These are phyloP conservation scores for Drosophila ambigua DNA, from an alignment of 1,140 invertebrate species.

Conservation along the genomic window DNA sequence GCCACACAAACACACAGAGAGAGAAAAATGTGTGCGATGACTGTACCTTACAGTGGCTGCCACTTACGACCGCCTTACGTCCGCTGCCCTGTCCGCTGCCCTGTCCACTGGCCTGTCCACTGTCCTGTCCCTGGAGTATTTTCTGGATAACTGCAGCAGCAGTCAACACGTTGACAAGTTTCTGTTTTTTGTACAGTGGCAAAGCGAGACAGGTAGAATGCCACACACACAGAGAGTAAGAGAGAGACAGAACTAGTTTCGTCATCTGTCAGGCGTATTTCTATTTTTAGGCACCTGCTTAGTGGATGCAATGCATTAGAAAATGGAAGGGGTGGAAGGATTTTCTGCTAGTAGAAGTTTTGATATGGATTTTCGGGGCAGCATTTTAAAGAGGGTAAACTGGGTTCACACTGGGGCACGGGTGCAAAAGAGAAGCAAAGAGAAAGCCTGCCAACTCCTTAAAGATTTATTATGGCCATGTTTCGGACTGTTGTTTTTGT, in stretches of 20 bases:
- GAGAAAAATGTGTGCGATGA: constrained; percentile 25
- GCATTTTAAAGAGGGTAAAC: no score
- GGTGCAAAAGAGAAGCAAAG: neutral
- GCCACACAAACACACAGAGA: neutral
- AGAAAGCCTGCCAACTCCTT: constrained; percentile 25
- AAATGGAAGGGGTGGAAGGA: no score
- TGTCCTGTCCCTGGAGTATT: constrained; percentile 22
- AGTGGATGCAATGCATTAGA: no score
- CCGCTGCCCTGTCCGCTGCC: constrained; percentile 16
- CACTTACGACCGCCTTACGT: constrained; percentile 1
- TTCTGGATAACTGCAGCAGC: constrained; percentile 59
- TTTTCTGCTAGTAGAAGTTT: no score
- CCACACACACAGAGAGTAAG: constrained; percentile 31
- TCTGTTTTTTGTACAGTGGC: constrained; percentile 21
- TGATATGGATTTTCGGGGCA: no score
- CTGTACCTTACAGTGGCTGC: constrained; percentile 3
- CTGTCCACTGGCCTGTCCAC: constrained; percentile 6
- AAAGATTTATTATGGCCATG: constrained; percentile 66
- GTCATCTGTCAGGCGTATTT: no score
- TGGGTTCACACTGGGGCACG: neutral
- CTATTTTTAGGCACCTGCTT: no score
- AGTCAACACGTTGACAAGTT: constrained; percentile 79
- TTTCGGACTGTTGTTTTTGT: neutral
- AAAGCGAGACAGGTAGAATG: constrained; percentile 29
- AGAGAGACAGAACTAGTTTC: neutral